These are phyloP conservation scores for Myopa tessellatipennis DNA, from an alignment of 2,888 invertebrate species.

Conservation along the genomic window DNA sequence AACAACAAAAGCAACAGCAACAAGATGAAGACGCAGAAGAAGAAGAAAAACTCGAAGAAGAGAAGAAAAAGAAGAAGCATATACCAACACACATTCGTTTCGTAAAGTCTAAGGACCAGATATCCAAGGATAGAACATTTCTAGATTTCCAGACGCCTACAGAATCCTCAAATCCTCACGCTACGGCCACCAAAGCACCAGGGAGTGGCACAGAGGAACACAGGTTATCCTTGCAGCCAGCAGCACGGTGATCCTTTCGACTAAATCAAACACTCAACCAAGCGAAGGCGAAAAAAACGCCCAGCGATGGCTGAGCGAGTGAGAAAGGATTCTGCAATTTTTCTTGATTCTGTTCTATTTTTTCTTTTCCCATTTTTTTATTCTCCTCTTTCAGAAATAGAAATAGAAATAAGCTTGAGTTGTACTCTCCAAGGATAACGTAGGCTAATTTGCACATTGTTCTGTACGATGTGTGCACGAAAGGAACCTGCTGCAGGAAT, in stretches of 20 bases:
- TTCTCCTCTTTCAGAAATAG: neutral
- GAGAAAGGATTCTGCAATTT: conserved; percentile 25
- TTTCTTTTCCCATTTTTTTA: neutral
- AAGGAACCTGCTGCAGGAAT: conserved; percentile 9
- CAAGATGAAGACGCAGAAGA: too few relatives aligned
- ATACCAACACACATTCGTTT: conserved; percentile 24
- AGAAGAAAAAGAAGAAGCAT: conserved; percentile 33
- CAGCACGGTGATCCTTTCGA: conserved; percentile 32
- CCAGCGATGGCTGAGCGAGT: neutral
- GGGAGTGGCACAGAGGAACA: conserved; percentile 40
- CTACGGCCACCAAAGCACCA: neutral
- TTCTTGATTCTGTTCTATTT: conserved; percentile 9
- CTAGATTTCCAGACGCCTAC: conserved; percentile 60
- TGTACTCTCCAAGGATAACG: conserved; percentile 38
- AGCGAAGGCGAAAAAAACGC: conserved; percentile 13
- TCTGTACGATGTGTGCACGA: conserved; percentile 47
- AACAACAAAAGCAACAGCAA: conserved; percentile 37
- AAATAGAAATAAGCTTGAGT: conserved; percentile 6
- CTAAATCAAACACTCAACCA: conserved; percentile 40
- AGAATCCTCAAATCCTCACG: conserved; percentile 18
- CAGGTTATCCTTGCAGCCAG: conserved; percentile 43
- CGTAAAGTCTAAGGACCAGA: conserved; percentile 35
- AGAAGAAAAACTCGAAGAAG: conserved; percentile 8
- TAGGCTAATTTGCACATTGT: conserved; percentile 55
- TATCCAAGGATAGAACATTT: conserved; percentile 48